Evolutionary conservation across 1,140 invertebrate genomes (phyloP).

Genomic region (Drosophila pectinifera): DNA sequence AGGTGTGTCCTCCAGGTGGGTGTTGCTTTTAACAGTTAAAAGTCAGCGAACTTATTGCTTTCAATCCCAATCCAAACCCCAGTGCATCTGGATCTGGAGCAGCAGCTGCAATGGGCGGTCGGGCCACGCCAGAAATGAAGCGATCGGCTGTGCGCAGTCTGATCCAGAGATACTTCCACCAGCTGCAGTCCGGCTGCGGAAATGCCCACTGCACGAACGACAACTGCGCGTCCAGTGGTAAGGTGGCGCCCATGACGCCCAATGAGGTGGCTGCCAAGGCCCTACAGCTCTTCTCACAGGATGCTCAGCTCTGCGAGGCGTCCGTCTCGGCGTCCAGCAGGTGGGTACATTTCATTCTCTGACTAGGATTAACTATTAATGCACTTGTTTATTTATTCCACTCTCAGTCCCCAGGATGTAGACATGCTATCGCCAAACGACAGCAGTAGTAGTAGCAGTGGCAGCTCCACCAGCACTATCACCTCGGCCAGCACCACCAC

Average conservation of each 20-base stretch:
- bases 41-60: neutral
- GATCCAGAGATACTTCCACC: constrained; percentile 96
- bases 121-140: constrained; percentile 90
- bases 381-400: neutral
- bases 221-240: constrained; percentile 94
- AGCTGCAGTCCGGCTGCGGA: constrained; percentile 95
- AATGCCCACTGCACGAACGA: constrained; percentile 93
- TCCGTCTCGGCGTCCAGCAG: constrained; percentile 22
- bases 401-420: constrained; percentile 56
- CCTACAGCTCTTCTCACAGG: constrained; percentile 93
- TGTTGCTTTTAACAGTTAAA: neutral
- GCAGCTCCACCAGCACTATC: constrained; percentile 60
- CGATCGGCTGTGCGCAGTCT: constrained; percentile 93
- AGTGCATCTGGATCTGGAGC: constrained; percentile 65
- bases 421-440: constrained; percentile 76
- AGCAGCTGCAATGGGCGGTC: constrained; percentile 37
- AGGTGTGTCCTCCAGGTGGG: constrained; percentile 73
- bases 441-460: constrained; percentile 65
- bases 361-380: neutral
- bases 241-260: constrained; percentile 91
- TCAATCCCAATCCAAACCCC: neutral
- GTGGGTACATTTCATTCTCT: neutral
- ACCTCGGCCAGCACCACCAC: constrained; percentile 70
- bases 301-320: constrained; percentile 92
- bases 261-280: constrained; percentile 95